These are phyloP conservation scores for Calliopsis andreniformis DNA, from an alignment of 1,140 invertebrate genomes.

Conservation along the genomic window DNA sequence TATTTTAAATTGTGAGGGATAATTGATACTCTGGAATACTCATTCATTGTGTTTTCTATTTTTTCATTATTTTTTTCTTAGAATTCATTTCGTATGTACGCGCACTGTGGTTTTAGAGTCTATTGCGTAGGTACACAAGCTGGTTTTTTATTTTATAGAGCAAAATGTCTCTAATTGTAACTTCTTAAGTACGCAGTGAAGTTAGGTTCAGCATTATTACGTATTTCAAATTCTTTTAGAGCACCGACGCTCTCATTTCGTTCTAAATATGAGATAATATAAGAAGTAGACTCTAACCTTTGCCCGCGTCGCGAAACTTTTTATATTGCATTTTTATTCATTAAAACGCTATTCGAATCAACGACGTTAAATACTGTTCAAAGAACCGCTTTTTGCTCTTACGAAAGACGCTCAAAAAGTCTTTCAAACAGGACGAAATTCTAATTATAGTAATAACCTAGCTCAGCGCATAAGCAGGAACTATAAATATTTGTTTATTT, in stretches of 20 bases:
- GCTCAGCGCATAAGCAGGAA: too few species aligned
- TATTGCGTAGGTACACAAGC: neutral
- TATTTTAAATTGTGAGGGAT: neutral
- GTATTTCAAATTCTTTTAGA: conserved; percentile 6
- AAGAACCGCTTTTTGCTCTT: neutral
- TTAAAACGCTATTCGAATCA: neutral
- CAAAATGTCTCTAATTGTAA: neutral
- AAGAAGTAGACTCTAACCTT: neutral
- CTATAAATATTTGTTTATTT: too few species aligned
- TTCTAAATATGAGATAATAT: neutral
- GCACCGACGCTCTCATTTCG: neutral
- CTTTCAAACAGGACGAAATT: too few species aligned
- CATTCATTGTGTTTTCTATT: neutral
- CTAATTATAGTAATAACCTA: too few species aligned
- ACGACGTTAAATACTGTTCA: neutral
- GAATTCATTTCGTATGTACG: neutral
- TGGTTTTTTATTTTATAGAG: neutral
- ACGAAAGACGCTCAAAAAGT: too few species aligned
- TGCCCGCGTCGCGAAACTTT: neutral
- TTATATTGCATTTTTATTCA: neutral
- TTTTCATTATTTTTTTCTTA: neutral
- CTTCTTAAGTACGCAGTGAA: neutral
- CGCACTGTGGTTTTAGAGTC: too few species aligned
- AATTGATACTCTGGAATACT: neutral
- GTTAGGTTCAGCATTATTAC: neutral